Conservation (phyloP, 2,888 invertebrate genomes). For the Apotomis capreana region DNA sequence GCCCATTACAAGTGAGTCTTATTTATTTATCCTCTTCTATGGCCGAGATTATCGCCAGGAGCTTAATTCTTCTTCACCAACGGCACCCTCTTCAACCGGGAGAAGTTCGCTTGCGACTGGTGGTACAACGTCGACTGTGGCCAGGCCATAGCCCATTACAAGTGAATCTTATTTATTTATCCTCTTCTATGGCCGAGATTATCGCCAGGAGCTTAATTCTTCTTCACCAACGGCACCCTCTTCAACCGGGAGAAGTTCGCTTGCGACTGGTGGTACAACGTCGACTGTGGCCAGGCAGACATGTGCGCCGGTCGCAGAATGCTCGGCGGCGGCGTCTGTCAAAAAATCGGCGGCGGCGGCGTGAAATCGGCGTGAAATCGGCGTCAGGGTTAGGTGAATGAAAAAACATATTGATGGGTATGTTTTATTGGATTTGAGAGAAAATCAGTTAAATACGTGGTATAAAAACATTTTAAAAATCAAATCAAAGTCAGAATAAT, state of each 20-base stretch:
- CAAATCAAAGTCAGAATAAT: too few species aligned
- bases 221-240: too few species aligned
- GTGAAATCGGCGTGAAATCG: too few species aligned
- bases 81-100: slow-evolving; percentile 78
- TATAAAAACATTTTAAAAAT: too few species aligned
- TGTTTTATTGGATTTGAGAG: too few species aligned
- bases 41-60: slow-evolving; percentile 92
- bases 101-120: slow-evolving; percentile 94
- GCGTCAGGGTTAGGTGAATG: too few species aligned
- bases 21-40: background rate
- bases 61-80: slow-evolving; percentile 62
- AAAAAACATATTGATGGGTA: too few species aligned
- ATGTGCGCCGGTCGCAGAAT: too few species aligned
- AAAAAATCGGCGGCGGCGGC: too few species aligned
- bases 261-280: slow-evolving; percentile 97
- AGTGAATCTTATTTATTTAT: slow-evolving; percentile 74
- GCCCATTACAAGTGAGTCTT: slow-evolving; percentile 87
- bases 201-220: slow-evolving; percentile 86
- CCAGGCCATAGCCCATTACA: slow-evolving; percentile 88
- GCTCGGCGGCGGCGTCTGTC: too few species aligned
- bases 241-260: slow-evolving; percentile 90
- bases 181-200: slow-evolving; percentile 85
- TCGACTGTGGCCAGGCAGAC: slow-evolving; percentile 90
- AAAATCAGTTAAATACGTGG: too few species aligned
- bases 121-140: slow-evolving; percentile 95